Conservation (phyloP, 2,113 vertebrate genomes). For the Charadrius vociferus region DNA sequence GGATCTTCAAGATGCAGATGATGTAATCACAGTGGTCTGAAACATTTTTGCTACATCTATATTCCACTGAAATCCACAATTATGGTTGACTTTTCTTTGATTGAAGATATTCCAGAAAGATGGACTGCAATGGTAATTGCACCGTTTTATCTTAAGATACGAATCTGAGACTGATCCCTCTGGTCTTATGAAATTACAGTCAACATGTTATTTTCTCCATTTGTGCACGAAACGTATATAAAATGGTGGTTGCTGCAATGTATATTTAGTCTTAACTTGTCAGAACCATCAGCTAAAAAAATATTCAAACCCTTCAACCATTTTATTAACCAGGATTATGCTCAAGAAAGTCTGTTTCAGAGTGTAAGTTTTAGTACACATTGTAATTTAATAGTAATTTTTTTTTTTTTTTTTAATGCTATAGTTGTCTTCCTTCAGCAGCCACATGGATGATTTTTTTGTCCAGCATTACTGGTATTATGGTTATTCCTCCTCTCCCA, state of each 20-base stretch:
- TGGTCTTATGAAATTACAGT: constrained; percentile 72
- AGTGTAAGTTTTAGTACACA: background rate
- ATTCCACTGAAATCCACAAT: constrained; percentile 72
- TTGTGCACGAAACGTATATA: constrained; percentile 59
- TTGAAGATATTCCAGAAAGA: constrained; percentile 78
- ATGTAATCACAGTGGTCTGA: constrained; percentile 70
- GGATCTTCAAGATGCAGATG: constrained; percentile 53
- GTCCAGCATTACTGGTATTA: constrained; percentile 10
- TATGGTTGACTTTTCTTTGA: constrained; percentile 70
- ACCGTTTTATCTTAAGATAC: constrained; percentile 69
- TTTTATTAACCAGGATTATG: constrained; percentile 42
- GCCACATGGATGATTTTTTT: background rate
- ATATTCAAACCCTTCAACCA: background rate
- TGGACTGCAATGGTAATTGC: constrained; percentile 64
- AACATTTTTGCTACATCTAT: constrained; percentile 66
- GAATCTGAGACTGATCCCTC: constrained; percentile 64
- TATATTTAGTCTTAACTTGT: constrained; percentile 55
- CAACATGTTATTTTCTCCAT: constrained; percentile 71
- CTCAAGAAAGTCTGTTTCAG: background rate
- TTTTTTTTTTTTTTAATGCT: background rate
- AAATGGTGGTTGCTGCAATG: constrained; percentile 16
- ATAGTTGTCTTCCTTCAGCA: background rate
- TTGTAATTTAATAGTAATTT: constrained; percentile 17
- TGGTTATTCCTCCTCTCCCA: background rate
- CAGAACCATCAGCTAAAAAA: constrained; percentile 19